Conservation (phyloP, 1,140 invertebrate genomes). For the Eurytemora carolleeae region DNA sequence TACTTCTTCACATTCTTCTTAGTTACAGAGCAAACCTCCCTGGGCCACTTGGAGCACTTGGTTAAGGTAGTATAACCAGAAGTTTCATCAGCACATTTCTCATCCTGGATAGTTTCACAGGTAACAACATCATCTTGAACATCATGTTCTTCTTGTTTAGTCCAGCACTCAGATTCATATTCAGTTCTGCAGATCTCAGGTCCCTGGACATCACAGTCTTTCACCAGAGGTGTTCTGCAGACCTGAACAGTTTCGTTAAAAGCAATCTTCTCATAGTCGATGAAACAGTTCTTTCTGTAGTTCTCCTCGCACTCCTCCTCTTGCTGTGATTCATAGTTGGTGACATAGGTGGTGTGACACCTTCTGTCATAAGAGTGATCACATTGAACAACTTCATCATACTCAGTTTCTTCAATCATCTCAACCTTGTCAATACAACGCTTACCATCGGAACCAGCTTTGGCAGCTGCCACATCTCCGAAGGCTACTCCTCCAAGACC, state of each 20-base stretch:
- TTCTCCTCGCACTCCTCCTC: slow-evolving; percentile 13
- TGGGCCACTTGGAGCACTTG: slow-evolving; percentile 8
- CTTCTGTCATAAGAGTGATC: too few relatives aligned
- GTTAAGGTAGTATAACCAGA: too few relatives aligned
- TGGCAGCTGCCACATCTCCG: slow-evolving; percentile 3
- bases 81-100: slow-evolving; percentile 8
- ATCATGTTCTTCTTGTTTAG: slow-evolving; percentile 11
- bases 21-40: neutral
- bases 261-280: slow-evolving; percentile 9
- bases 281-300: too few relatives aligned
- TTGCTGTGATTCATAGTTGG: slow-evolving; percentile 8
- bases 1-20: slow-evolving; percentile 8
- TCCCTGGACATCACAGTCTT: too few relatives aligned
- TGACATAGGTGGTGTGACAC: too few relatives aligned
- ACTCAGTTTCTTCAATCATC: slow-evolving; percentile 8
- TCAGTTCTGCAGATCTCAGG: too few relatives aligned
- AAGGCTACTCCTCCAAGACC: too few relatives aligned
- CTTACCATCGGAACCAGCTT: slow-evolving; percentile 3
- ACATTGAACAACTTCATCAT: slow-evolving; percentile 11
- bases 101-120: slow-evolving; percentile 3
- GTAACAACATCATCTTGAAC: slow-evolving; percentile 8
- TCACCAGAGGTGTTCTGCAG: too few relatives aligned
- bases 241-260: slow-evolving; percentile 2
- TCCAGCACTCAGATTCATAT: too few relatives aligned
- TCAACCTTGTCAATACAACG: slow-evolving; percentile 13